A percentile compares a stretch with the other conserved stretches of the same genome.
These are phyloP conservation scores for Tetragnatha versicolor DNA, from an alignment of 1,140 invertebrate species.

Conservation along the genomic window DNA sequence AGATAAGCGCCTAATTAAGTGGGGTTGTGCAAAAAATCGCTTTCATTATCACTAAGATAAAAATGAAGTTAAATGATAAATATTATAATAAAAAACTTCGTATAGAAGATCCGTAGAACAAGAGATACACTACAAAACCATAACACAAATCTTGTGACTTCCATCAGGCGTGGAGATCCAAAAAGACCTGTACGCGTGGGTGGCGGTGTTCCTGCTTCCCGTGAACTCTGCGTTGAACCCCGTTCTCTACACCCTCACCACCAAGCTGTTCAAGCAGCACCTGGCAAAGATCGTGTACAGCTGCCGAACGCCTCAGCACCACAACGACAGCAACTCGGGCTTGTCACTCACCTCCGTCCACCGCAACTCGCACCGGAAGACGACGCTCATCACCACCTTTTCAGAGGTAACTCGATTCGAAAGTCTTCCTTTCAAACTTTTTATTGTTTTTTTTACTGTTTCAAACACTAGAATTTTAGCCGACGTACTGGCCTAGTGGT, in stretches of 20 bases:
- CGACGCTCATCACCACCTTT: slow-evolving; percentile 40
- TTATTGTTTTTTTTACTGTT: no score
- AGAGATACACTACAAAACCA: neutral
- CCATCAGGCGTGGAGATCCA: slow-evolving; percentile 60
- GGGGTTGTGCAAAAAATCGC: no score
- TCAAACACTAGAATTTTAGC: no score
- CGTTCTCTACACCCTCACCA: slow-evolving; percentile 68
- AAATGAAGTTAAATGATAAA: no score
- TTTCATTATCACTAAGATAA: no score
- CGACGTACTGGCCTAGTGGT: no score
- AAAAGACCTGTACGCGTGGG: slow-evolving; percentile 65
- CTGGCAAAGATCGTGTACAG: slow-evolving; percentile 54
- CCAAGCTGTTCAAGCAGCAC: slow-evolving; percentile 53
- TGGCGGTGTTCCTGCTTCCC: slow-evolving; percentile 70
- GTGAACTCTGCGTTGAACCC: slow-evolving; percentile 71
- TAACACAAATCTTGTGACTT: neutral
- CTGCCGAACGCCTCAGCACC: slow-evolving; percentile 18
- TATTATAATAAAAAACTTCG: no score
- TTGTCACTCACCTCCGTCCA: slow-evolving; percentile 45
- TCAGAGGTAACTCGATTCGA: slow-evolving; percentile 57
- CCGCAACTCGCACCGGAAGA: slow-evolving; percentile 43
- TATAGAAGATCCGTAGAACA: no score
- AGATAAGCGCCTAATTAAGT: no score
- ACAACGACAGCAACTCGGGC: slow-evolving; percentile 25
- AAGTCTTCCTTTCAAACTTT: no score